phyloP scores from a whole-genome alignment of 2,888 invertebrate genomes.

The Epicampocera succincta region DNA sequence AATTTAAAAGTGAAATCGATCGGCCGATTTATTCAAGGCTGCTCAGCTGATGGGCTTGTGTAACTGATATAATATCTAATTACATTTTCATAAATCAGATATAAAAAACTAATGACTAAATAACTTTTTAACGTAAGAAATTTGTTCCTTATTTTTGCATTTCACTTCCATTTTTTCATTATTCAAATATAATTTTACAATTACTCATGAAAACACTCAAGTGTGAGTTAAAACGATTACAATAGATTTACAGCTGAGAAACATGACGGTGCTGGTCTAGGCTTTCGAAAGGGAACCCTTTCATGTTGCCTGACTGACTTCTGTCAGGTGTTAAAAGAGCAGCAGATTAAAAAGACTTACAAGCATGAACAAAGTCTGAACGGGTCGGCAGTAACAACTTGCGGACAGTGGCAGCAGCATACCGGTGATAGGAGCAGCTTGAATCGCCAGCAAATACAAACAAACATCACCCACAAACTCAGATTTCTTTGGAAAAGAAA shows the following conservation, averaged over 20 bases:
- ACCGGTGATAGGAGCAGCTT: conserved; percentile 3
- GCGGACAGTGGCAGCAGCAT: background rate
- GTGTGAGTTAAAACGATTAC: no score
- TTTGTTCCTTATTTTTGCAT: no score
- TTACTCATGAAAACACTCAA: no score
- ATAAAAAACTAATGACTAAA: no score
- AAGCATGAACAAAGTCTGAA: conserved; percentile 17
- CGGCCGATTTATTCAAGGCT: no score
- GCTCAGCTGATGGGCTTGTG: no score
- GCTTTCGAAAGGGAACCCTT: background rate
- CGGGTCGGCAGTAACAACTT: conserved; percentile 13
- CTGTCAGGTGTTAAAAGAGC: conserved; percentile 29
- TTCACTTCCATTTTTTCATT: no score
- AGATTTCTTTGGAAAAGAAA: background rate
- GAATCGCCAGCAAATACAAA: background rate
- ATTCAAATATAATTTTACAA: no score
- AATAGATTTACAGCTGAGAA: background rate
- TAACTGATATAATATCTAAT: no score
- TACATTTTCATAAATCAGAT: no score
- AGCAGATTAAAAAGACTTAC: conserved; percentile 12
- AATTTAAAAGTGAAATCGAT: no score
- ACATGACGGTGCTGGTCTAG: background rate
- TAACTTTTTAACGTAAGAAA: no score
- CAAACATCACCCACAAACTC: conserved; percentile 3
- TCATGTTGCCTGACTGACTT: conserved; percentile 35